Evolutionary conservation across 2,113 vertebrate species (phyloP).

Genomic region (Phodopus roborovskii): DNA sequence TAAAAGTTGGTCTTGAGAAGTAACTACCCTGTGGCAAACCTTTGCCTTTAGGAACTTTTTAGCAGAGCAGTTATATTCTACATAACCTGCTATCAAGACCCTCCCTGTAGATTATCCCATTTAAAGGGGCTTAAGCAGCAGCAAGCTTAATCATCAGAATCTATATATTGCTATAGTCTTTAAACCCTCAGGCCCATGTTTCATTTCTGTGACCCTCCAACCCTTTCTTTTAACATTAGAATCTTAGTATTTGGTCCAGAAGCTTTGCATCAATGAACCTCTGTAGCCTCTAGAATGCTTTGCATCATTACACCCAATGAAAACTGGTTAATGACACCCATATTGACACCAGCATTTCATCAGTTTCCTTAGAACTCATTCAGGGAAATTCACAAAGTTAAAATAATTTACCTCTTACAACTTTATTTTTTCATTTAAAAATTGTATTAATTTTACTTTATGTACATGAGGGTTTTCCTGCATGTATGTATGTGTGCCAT

Average conservation of each 20-base stretch:
- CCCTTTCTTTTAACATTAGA: not conserved
- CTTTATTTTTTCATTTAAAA: not conserved
- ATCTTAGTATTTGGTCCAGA: not conserved
- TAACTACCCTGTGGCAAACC: not conserved
- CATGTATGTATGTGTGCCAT: not conserved
- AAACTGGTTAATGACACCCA: not conserved
- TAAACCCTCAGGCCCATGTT: constrained; percentile 11
- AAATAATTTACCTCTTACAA: constrained; percentile 26
- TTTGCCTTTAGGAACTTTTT: constrained; percentile 24
- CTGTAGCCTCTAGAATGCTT: not conserved
- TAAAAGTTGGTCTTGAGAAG: constrained; percentile 11
- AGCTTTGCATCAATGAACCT: not conserved
- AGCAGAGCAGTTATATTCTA: not conserved
- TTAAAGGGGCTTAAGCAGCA: not conserved
- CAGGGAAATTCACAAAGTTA: not conserved
- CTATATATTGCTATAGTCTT: not conserved
- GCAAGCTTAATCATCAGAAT: not conserved
- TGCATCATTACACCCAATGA: not conserved
- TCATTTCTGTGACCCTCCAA: not conserved
- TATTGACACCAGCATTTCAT: not conserved
- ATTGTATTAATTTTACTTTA: not conserved
- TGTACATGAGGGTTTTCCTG: not conserved
- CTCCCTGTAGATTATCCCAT: not conserved
- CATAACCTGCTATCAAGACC: not conserved
- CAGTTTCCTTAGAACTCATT: not conserved